A percentile compares a stretch with the other conserved stretches of the same genome.
Conservation (phyloP, 35 echinoderm and acorn worm genomes). For the Chiridota heheva region DNA sequence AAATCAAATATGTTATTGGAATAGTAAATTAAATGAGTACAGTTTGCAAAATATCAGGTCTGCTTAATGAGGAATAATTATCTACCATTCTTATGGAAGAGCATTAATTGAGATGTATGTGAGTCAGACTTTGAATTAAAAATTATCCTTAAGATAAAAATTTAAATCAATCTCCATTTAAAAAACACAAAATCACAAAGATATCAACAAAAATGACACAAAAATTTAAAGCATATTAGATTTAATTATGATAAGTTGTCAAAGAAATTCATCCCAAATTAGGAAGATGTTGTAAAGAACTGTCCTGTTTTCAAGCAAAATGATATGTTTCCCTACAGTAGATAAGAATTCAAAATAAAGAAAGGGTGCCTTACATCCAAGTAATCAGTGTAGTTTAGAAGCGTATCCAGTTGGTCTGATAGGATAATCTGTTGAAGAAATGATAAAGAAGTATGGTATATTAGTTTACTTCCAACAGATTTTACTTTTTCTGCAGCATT, state of each 20-base stretch:
- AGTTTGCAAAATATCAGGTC: neutral
- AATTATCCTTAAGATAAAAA: too few species aligned
- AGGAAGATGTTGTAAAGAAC: too few species aligned
- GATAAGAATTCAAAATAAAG: neutral
- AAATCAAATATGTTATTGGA: neutral
- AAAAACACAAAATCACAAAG: too few species aligned
- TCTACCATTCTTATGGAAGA: neutral
- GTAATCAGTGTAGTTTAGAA: constrained; percentile 20
- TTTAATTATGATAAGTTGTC: too few species aligned
- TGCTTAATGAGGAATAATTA: neutral
- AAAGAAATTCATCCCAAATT: too few species aligned
- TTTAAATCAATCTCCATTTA: too few species aligned
- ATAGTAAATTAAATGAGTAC: neutral
- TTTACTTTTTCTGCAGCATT: too few species aligned
- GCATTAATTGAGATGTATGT: neutral
- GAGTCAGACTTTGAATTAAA: neutral
- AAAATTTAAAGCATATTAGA: too few species aligned
- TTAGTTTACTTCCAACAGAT: too few species aligned
- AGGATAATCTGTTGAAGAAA: constrained; percentile 24
- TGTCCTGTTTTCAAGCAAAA: neutral
- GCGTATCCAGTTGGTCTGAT: constrained; percentile 4
- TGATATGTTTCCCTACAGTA: neutral
- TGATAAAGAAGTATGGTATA: neutral
- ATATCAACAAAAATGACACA: too few species aligned
- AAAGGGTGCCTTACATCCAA: constrained; percentile 58